A percentile compares a stretch with the other conserved stretches of the same genome.
These are phyloP conservation scores for Carlito syrichta DNA, from an alignment of 2,113 vertebrate genomes.

Conservation along the genomic window DNA sequence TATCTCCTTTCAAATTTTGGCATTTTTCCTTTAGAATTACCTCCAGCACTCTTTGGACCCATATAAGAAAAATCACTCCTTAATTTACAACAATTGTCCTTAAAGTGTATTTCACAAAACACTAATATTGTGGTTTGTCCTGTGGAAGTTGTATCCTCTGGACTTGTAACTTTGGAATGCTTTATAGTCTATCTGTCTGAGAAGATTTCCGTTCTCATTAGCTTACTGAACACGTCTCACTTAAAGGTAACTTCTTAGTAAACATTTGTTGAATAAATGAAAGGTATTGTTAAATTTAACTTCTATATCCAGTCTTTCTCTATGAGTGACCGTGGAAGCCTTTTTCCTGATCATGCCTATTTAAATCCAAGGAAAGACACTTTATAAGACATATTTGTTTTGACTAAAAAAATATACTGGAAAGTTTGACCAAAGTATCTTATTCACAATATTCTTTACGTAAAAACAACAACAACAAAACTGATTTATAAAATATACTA, in stretches of 20 bases:
- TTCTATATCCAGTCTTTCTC: not conserved
- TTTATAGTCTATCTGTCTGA: not conserved
- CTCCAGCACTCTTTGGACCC: not conserved
- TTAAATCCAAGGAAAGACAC: not conserved
- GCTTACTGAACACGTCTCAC: not conserved
- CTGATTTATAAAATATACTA: not conserved
- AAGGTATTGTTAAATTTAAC: not conserved
- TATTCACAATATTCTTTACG: not conserved
- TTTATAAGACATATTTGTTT: not conserved
- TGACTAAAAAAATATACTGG: not conserved
- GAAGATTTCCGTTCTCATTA: not conserved
- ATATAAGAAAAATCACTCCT: not conserved
- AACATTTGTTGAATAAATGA: slow-evolving; percentile 2
- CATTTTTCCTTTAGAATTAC: slow-evolving; percentile 25
- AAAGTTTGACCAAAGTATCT: not conserved
- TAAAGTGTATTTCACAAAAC: not conserved
- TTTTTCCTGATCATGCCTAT: not conserved
- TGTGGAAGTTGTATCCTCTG: slow-evolving; percentile 3
- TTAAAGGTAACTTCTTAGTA: not conserved
- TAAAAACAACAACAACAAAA: no score
- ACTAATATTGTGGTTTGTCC: not conserved
- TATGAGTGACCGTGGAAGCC: not conserved
- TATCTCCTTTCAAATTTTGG: not conserved
- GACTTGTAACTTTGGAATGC: not conserved
- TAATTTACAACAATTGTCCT: slow-evolving; percentile 13